A percentile compares a stretch with the other conserved stretches of the same genome.
phyloP scores from a whole-genome alignment of 2,888 invertebrate species.

The Heliothis peltigera region DNA sequence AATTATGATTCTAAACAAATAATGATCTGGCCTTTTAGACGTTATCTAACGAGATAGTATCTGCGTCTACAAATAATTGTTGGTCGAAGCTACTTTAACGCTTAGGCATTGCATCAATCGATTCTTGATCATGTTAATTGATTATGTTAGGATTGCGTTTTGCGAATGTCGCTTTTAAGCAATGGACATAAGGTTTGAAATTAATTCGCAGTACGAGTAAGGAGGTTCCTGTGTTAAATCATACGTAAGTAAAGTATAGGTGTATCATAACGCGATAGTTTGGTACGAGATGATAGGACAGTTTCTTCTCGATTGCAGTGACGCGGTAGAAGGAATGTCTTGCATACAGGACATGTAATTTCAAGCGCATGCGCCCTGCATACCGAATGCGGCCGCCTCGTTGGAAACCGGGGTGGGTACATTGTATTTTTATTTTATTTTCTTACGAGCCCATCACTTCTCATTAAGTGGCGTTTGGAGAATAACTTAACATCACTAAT shows the following conservation, averaged over 20 bases:
- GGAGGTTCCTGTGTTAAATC: slow-evolving; percentile 32
- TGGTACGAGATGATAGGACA: slow-evolving; percentile 61
- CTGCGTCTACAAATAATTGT: slow-evolving; percentile 53
- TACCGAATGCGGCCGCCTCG: slow-evolving; percentile 78
- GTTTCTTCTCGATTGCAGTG: slow-evolving; percentile 71
- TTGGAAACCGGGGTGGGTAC: slow-evolving; percentile 78
- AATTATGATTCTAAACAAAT: slow-evolving; percentile 34
- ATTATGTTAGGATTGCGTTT: slow-evolving; percentile 5
- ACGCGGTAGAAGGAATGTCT: slow-evolving; percentile 77
- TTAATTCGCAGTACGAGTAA: neutral
- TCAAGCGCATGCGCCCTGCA: slow-evolving; percentile 82
- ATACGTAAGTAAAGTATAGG: slow-evolving; percentile 38
- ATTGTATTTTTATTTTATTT: slow-evolving; percentile 87
- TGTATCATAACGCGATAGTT: slow-evolving; percentile 38
- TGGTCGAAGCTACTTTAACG: slow-evolving; percentile 53
- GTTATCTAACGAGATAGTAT: slow-evolving; percentile 51
- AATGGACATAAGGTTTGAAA: slow-evolving; percentile 14
- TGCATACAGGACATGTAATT: slow-evolving; percentile 87
- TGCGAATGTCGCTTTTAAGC: slow-evolving; percentile 16
- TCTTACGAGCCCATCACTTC: slow-evolving; percentile 90
- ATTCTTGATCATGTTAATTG: slow-evolving; percentile 53
- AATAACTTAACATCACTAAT: slow-evolving; percentile 89
- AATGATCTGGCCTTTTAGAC: slow-evolving; percentile 32
- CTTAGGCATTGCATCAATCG: slow-evolving; percentile 56
- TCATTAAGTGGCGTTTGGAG: slow-evolving; percentile 89